Base-by-base conservation (phyloP, 2,888 invertebrate species). In the Eucera pruinosa region DNA sequence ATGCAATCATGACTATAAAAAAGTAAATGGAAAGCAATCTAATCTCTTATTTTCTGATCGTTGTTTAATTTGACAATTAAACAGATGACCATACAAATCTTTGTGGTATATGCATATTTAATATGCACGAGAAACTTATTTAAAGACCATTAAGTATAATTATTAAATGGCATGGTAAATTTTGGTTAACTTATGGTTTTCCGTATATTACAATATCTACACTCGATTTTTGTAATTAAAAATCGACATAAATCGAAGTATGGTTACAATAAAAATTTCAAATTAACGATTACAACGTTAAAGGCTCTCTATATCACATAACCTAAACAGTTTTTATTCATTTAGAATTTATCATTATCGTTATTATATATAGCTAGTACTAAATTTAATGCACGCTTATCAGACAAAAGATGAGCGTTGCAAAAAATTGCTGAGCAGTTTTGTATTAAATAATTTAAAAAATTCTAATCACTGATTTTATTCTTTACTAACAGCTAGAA, bases 281-380 rank as follows among this genome's bases (percentile, higher is more conserved):
- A 89, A 87, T 83, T 82, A 90, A 87, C 70, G 76, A 81, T 81
- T 86, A 87, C 81, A 88, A 88, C 80, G 82, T 89, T 86, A 88
- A 90, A 90, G 89, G 89, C 89, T 90, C 80, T 86, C 89, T 83
- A 81, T 90, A 90, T 90, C 90, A 90, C 90, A 90, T 90, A 88
- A 90, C 86, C 89, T 87, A 90, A 86, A 90, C 85, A 90, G 82
- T 90, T 87, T 76, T 69, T 69, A 74, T 67, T 80, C 70, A 73
- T 88, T 88, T 89, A 88, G 84, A 88, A 87, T 88, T 72, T 77
- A 83, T 76, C 55, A 48, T 82, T 75, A 68, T 69, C 50, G 20
- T 76, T 80, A 70, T 77, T 81, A 72, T 78, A 79, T 81, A 72
- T 78, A 79, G 68, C 78, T 88, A 87, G 68, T 84, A 77, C 77